Evolutionary conservation across 2,113 vertebrate genomes (phyloP), one percentile per base, ranked within the genome.

Genomic region (Ictalurus furcatus): DNA sequence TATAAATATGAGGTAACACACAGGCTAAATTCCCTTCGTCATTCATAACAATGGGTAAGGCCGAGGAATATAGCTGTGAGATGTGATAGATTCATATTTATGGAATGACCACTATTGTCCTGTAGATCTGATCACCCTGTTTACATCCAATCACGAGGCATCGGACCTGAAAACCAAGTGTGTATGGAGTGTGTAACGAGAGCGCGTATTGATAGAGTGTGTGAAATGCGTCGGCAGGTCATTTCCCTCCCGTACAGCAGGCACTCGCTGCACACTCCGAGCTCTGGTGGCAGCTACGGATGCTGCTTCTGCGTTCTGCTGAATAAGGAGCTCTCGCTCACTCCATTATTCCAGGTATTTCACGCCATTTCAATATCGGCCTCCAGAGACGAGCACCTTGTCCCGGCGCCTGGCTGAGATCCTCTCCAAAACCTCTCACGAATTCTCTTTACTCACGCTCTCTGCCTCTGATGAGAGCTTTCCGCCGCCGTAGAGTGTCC

Each of bases 241-340:
- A 87, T 92, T 92, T 89, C 78, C 85, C 23, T 88, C 87, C 86
- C 65, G 48, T 80, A 48, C 73, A 80, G 84, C 82, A 83, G 87
- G 76, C 87, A 61, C 1, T 85, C 84, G 84, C 63, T 84, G 48
- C 84, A 17, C 44, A 87, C 88, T 92, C 90, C 86, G 90, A 89
- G 85, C 73, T 44, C 74, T 90, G 88, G 91, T 21, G 28, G 65
- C 76, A 67, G 90, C 76, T 79, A 79, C 28, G 82, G 90, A 90
- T 92, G 87, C 69, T 91, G 65, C 86, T 87, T 48, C 44, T 74
- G 71, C 23, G 13, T 84, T 88, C 34, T 48, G 78, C 56, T 88
- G 48, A 80, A 85, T 93, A 87, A 92, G 91, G 90, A 90, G 85
- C 74, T 40, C 74, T 54, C 19, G 7, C 48, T 61, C 3, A 3